Evolutionary conservation across 1,140 invertebrate genomes (phyloP).

Genomic region (Drosophila navojoa): DNA sequence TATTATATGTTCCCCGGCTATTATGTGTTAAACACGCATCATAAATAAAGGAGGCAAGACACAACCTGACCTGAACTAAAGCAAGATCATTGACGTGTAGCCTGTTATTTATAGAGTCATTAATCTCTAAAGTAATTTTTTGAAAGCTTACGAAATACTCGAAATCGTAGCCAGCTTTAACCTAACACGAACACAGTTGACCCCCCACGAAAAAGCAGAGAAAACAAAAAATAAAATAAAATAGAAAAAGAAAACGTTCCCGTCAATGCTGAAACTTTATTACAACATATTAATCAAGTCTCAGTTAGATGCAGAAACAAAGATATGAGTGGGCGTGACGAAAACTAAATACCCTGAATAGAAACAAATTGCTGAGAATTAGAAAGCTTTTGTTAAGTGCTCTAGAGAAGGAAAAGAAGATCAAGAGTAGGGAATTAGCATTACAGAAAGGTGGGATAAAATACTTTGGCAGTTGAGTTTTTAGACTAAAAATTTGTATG

Average conservation of each 20-base stretch:
- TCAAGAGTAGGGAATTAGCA: too few species aligned
- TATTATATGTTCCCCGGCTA: neutral
- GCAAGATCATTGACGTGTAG: conserved; percentile 43
- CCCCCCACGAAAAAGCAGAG: conserved; percentile 8
- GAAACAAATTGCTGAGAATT: neutral
- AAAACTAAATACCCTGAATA: conserved; percentile 25
- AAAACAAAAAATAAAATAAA: neutral
- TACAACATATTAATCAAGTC: conserved; percentile 50
- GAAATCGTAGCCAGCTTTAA: conserved; percentile 37
- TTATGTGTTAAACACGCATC: conserved; percentile 38
- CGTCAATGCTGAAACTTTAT: conserved; percentile 42
- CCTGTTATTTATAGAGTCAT: conserved; percentile 53
- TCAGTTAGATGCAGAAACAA: conserved; percentile 9
- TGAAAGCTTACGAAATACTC: conserved; percentile 19
- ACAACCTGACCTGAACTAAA: neutral
- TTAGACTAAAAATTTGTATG: too few species aligned
- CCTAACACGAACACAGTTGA: conserved; percentile 46
- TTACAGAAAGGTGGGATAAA: too few species aligned
- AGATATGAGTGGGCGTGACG: conserved; percentile 10
- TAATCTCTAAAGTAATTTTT: conserved; percentile 46
- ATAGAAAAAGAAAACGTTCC: conserved; percentile 3
- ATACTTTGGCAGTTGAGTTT: too few species aligned
- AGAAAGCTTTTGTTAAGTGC: too few species aligned
- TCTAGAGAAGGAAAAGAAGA: too few species aligned
- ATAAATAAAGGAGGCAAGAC: conserved; percentile 18